Evolutionary conservation across 2,888 invertebrate genomes (phyloP), one percentile per base, ranked within the genome.

Genomic region (Sminthurinus aureus): DNA sequence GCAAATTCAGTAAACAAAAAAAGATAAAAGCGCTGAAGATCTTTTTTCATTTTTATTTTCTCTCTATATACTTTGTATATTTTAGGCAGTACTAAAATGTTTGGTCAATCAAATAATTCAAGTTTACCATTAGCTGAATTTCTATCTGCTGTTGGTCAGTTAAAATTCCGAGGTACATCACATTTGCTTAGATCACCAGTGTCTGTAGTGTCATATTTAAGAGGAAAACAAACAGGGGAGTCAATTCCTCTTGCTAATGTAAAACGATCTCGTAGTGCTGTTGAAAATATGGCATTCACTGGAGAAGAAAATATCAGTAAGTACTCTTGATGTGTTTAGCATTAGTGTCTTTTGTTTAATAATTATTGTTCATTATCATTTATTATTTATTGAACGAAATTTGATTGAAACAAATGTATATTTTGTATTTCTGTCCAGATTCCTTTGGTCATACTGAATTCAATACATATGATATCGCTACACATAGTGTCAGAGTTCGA

Each of bases 141-240:
- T 89, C 90, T 94, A n/a, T 92, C 92, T 38, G 92, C 92, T 0
- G 93, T 94, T 12, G 93, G 93, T 6, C 93, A 94, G 87, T 90
- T 93, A 20, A 93, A 93, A 81, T 92, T 94, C 74, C 91, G 94
- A 79, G 94, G 94, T 12, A 94, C 94, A 20, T 94, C 94, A 58
- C 91, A 92, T 0, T 90, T 95, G 81, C 92, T 94, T 86, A 91
- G 94, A n/a, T 91, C 94, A 2, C 91, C 92, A 0, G 90, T 90
- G 50, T 91, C 92, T 38, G 89, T 90, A 15, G 81, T 89, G 9
- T 88, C 89, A 69, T 89, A 89, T 82, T 74, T 90, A 2, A 89
- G 89, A 78, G 89, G 89, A 15, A 71, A 77, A 64, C 79, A 79
- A 73, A 81, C 78, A 71, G 84, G 85, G 80, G 84, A 64, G 84